Conservation (phyloP, 2,888 invertebrate species). For the Philhelius pedissequus region DNA sequence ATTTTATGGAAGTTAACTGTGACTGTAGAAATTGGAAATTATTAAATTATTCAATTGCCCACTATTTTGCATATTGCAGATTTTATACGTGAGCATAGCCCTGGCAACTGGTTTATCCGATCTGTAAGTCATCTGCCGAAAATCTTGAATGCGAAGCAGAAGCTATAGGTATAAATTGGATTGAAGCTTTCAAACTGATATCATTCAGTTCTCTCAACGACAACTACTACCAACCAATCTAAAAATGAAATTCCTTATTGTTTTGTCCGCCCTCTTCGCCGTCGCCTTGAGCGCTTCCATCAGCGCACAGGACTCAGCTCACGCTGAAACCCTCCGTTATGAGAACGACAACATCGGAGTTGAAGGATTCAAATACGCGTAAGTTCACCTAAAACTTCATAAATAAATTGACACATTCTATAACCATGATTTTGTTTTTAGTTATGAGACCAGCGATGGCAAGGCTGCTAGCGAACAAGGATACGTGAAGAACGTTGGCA, state of each 20-base stretch:
- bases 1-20: no score
- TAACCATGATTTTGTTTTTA: conserved; percentile 64
- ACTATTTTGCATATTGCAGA: no score
- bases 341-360: conserved; percentile 80
- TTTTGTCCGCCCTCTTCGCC: conserved; percentile 74
- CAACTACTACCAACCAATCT: conserved; percentile 47
- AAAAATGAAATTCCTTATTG: conserved; percentile 76
- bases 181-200: conserved; percentile 12
- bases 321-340: conserved; percentile 81
- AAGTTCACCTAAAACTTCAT: conserved; percentile 75
- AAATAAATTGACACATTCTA: not conserved
- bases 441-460: conserved; percentile 81
- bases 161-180: conserved; percentile 50
- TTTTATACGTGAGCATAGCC: no score
- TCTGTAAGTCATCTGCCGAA: no score
- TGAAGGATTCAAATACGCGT: conserved; percentile 82
- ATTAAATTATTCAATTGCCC: no score
- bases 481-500: conserved; percentile 79
- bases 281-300: conserved; percentile 72
- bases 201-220: conserved; percentile 47
- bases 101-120: no score
- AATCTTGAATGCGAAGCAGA: no score
- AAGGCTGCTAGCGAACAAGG: conserved; percentile 79
- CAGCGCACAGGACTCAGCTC: conserved; percentile 70
- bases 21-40: no score